phyloP scores from a whole-genome alignment of 30 jellyfish, hydroid and myxozoan genomes.

The Turritopsis dohrnii region DNA sequence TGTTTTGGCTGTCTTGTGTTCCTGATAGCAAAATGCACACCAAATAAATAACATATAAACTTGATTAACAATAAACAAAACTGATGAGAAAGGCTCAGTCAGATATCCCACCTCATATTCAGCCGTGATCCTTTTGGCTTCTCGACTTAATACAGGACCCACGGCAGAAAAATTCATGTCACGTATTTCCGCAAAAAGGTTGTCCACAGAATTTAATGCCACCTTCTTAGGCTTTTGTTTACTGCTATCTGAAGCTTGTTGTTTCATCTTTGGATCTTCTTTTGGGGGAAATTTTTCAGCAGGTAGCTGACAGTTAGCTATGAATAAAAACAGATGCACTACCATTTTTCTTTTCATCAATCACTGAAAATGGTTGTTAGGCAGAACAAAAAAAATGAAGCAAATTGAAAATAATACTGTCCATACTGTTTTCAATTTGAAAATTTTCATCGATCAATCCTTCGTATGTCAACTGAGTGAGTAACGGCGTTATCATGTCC shows the following conservation, averaged over 20 bases:
- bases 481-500: constrained; percentile 88
- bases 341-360: too few relatives aligned
- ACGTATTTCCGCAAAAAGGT: constrained; percentile 71
- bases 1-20: constrained; percentile 91
- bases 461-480: constrained; percentile 89
- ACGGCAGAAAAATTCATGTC: constrained; percentile 91
- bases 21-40: constrained; percentile 32
- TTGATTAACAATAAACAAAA: neutral
- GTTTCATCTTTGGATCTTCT: constrained; percentile 55
- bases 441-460: constrained; percentile 88
- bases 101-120: constrained; percentile 77
- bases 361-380: neutral
- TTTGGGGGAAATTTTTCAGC: constrained; percentile 71
- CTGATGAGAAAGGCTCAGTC: too few relatives aligned
- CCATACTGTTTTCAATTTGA: constrained; percentile 75
- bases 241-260: constrained; percentile 23
- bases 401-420: neutral
- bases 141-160: constrained; percentile 89
- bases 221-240: constrained; percentile 52
- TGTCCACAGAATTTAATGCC: constrained; percentile 72
- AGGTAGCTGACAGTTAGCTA: constrained; percentile 65
- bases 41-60: neutral
- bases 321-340: too few relatives aligned
- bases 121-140: constrained; percentile 93
- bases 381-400: neutral